Base-by-base conservation (phyloP, 2,888 invertebrate species). In the Dryomyza anilis region DNA sequence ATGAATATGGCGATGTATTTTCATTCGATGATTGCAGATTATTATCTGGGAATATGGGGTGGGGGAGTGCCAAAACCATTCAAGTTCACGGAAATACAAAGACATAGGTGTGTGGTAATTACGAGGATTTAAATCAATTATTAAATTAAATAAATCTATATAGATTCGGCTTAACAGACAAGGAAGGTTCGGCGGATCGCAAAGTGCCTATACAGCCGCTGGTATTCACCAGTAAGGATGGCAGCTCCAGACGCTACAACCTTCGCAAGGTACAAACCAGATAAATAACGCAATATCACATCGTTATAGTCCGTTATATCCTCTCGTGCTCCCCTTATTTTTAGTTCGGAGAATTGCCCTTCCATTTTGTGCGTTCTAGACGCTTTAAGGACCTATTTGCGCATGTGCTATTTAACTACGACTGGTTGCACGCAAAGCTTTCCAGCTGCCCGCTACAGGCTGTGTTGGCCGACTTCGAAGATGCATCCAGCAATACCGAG, bases 11-110 rank as follows among this genome's bases (percentile, higher is more conserved):
- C 96, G 0, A 92, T 92, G 84, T 96, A 96, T 81, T 97, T 98
- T 79, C 98, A 99, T 80, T 96, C 97, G 0, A 95, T 94, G 86
- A 96, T 98, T 70, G 97, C 98, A 1, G 98, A 99, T 84, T 99
- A 98, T 80, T 99, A 96, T 81, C 85, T 98, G 23, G 98, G 98
- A 1, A 94, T 95, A 64, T 98, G 97, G 96, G 98, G 97, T 1
- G 94, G 95, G 0, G 97, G 97, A 0, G 89, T 86, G 30, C 93
- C 96, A 0, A 98, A 98, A 75, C 98, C 98, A 0, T 98, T 96
- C 77, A 96, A 95, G 76, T 99, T 94, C 77, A 98, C 98, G 0
- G 98, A 98, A 84, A 95, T 97, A 69, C 98, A 98, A 80, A 87
- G 96, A 30, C 96, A 97, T 81, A 87, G 95, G 61, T 55, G 21